These are phyloP conservation scores for Adela reaumurella DNA, from an alignment of 2,888 invertebrate genomes.

Conservation along the genomic window DNA sequence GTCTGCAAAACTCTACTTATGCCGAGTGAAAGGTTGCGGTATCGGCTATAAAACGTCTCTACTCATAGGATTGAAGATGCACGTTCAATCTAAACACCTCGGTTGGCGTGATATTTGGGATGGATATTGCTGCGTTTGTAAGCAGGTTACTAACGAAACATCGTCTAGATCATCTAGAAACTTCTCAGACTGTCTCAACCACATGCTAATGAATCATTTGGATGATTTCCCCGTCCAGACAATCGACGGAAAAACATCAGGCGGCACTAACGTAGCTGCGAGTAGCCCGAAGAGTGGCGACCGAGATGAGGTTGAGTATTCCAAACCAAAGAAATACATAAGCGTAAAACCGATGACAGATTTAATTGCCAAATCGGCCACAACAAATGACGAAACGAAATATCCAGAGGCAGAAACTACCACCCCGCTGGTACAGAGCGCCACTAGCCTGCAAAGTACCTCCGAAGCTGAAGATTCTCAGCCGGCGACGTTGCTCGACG, in stretches of 20 bases:
- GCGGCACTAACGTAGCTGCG: not conserved
- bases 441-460: constrained; percentile 45
- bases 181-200: constrained; percentile 38
- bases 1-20: constrained; percentile 22
- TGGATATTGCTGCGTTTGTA: constrained; percentile 52
- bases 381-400: constrained; percentile 5
- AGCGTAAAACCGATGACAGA: constrained; percentile 39
- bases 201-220: constrained; percentile 39
- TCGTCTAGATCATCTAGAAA: constrained; percentile 27
- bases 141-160: constrained; percentile 30
- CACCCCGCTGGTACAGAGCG: constrained; percentile 47
- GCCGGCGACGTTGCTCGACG: not conserved
- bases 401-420: constrained; percentile 11
- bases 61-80: constrained; percentile 43
- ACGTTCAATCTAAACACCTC: constrained; percentile 33
- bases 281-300: not conserved
- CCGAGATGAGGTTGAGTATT: not conserved
- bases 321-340: constrained; percentile 21
- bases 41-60: constrained; percentile 36
- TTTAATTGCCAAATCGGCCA: constrained; percentile 21
- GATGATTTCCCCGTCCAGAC: constrained; percentile 28
- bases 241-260: not conserved
- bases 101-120: constrained; percentile 41
- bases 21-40: constrained; percentile 33
- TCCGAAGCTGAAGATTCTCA: not conserved